Conservation (phyloP, 2,113 vertebrate genomes). For the Irena cyanogastra region DNA sequence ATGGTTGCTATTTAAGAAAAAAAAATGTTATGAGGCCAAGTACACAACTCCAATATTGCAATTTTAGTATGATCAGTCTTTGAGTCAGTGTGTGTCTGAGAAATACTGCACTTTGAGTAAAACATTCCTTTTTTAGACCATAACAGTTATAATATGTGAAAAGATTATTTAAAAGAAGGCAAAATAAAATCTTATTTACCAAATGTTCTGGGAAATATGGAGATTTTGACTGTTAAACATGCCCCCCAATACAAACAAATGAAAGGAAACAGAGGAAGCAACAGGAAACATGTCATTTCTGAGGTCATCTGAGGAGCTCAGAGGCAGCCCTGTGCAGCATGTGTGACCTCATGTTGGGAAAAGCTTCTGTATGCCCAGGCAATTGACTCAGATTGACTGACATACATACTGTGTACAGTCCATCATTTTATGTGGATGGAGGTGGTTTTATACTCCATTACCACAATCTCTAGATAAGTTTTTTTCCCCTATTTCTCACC, state of each 20-base stretch:
- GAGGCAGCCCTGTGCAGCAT: background rate
- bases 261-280: background rate
- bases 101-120: background rate
- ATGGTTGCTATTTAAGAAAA: background rate
- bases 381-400: background rate
- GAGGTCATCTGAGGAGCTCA: background rate
- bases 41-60: background rate
- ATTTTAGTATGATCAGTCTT: background rate
- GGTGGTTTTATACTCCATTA: background rate
- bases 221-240: background rate
- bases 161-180: background rate
- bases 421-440: background rate
- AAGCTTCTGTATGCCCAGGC: background rate
- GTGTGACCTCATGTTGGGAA: background rate
- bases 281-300: background rate
- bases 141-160: background rate
- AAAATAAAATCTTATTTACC: background rate
- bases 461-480: background rate
- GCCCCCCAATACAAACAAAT: background rate
- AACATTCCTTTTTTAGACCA: background rate
- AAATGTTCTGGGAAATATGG: background rate
- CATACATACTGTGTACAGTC: rapidly evolving
- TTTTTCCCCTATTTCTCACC: background rate
- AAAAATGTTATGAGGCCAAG: background rate
- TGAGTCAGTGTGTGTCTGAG: background rate